Conservation (phyloP, 2,113 vertebrate genomes). For the Pterocles burchelli region DNA sequence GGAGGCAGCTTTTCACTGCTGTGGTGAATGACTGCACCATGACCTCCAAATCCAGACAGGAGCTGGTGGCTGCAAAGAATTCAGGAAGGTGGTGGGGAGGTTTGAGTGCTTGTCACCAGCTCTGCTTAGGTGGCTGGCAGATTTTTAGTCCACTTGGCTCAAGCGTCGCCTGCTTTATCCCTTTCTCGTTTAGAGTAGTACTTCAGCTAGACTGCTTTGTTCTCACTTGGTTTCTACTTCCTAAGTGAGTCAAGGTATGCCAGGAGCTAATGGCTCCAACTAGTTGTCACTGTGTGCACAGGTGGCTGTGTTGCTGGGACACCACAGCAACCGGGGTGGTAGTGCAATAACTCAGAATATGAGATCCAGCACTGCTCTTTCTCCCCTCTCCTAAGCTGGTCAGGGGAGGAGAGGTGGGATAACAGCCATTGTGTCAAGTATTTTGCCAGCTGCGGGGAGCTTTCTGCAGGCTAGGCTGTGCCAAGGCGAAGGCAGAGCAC, state of each 20-base stretch:
- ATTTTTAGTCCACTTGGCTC: neutral
- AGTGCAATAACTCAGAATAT: neutral
- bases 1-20: neutral
- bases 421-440: neutral
- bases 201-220: neutral
- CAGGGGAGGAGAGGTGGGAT: neutral
- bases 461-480: neutral
- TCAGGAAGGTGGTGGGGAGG: neutral
- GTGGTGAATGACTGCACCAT: neutral
- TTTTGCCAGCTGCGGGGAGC: neutral
- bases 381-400: neutral
- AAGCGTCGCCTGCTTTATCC: neutral
- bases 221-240: neutral
- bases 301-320: neutral
- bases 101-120: neutral
- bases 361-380: neutral
- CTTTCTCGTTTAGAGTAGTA: neutral
- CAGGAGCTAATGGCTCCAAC: neutral
- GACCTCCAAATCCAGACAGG: neutral
- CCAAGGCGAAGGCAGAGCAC: neutral
- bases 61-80: neutral
- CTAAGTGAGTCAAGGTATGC: rapidly evolving
- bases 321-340: rapidly evolving
- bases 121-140: neutral
- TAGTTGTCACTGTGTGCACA: neutral